phyloP scores from a whole-genome alignment of 1,140 invertebrate species.

The Drosophila ironensis region DNA sequence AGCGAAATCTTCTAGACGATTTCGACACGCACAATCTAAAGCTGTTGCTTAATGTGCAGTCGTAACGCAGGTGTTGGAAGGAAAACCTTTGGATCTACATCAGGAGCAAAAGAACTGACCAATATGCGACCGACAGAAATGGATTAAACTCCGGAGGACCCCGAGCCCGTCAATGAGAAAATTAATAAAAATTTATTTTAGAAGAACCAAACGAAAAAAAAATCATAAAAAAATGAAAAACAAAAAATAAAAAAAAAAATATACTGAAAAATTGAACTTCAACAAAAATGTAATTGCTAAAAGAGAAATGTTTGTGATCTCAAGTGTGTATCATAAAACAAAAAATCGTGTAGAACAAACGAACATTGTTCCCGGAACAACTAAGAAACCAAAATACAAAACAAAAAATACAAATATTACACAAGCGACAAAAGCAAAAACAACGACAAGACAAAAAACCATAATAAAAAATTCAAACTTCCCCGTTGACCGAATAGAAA shows the following conservation, averaged over 20 bases:
- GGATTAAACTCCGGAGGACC: slow-evolving; percentile 49
- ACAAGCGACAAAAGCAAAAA: slow-evolving; percentile 37
- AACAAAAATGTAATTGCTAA: slow-evolving; percentile 31
- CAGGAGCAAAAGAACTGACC: background rate
- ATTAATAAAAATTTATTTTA: slow-evolving; percentile 44
- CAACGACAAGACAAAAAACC: slow-evolving; percentile 39
- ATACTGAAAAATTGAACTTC: slow-evolving; percentile 72
- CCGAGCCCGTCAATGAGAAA: slow-evolving; percentile 62
- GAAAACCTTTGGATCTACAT: slow-evolving; percentile 20
- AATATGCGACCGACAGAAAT: slow-evolving; percentile 18
- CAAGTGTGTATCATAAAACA: slow-evolving; percentile 80
- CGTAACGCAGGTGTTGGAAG: slow-evolving; percentile 73
- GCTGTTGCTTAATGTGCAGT: slow-evolving; percentile 83
- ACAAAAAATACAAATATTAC: slow-evolving; percentile 49
- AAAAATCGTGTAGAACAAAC: slow-evolving; percentile 61
- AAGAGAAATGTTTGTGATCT: slow-evolving; percentile 81
- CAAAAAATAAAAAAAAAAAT: slow-evolving; percentile 59
- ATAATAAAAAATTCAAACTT: slow-evolving; percentile 79
- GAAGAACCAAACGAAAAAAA: too few species aligned
- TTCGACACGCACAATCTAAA: slow-evolving; percentile 83
- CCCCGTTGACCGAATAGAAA: slow-evolving; percentile 26
- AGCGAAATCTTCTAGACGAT: slow-evolving; percentile 78
- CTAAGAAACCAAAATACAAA: slow-evolving; percentile 48
- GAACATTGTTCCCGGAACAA: slow-evolving; percentile 38
- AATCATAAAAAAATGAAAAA: slow-evolving; percentile 41